phyloP scores from a whole-genome alignment of 2,113 vertebrate genomes.

The Mirza zaza region DNA sequence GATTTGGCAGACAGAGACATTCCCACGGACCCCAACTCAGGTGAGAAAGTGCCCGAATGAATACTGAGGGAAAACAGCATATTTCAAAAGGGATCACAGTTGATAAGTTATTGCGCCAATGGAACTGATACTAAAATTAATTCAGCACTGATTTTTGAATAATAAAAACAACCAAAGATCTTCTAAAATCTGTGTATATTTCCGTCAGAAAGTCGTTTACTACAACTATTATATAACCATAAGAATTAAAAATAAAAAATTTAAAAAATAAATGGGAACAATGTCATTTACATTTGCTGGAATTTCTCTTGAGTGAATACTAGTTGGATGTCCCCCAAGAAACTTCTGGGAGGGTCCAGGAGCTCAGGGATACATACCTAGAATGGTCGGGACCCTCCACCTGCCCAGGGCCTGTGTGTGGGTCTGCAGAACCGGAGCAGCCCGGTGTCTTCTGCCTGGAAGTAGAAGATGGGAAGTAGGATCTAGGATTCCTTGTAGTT shows the following conservation, averaged over 20 bases:
- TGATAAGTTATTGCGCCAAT: background rate
- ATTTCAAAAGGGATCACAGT: background rate
- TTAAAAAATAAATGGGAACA: too few species aligned
- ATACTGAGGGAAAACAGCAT: background rate
- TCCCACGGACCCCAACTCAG: conserved; percentile 65
- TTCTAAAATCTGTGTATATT: background rate
- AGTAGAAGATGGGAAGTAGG: background rate
- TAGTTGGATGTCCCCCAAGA: background rate
- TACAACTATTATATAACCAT: too few species aligned
- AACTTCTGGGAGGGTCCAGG: background rate
- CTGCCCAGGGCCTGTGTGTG: too few species aligned
- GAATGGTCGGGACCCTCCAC: background rate
- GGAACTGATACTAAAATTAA: background rate
- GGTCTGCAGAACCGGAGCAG: background rate
- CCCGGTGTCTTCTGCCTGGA: background rate
- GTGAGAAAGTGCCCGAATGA: conserved; percentile 64
- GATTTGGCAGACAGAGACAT: conserved; percentile 60
- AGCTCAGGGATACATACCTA: background rate
- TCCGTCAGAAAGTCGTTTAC: background rate
- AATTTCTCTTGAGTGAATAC: background rate
- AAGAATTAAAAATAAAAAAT: too few species aligned
- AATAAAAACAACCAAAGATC: background rate
- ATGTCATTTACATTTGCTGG: background rate
- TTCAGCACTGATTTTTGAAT: background rate
- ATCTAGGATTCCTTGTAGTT: background rate